These are phyloP conservation scores for Patella pellucida DNA, from an alignment of 2,888 invertebrate genomes.

Conservation along the genomic window DNA sequence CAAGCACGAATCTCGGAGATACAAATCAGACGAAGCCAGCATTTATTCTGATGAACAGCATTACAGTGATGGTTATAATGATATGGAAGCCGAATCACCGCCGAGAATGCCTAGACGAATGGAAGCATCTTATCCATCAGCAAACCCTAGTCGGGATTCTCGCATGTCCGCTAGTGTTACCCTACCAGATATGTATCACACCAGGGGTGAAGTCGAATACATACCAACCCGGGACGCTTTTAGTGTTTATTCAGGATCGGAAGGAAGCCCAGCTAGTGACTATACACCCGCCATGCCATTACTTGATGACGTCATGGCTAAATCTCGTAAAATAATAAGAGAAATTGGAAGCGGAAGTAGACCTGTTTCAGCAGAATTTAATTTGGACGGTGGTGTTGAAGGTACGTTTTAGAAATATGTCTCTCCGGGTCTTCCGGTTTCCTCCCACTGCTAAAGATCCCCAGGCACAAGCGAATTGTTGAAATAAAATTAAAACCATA, in stretches of 20 bases:
- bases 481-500: too few relatives aligned
- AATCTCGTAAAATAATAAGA: slow-evolving; percentile 73
- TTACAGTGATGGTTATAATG: slow-evolving; percentile 14
- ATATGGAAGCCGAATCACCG: slow-evolving; percentile 18
- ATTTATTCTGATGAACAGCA: slow-evolving; percentile 23
- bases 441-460: too few relatives aligned
- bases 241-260: slow-evolving; percentile 70
- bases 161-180: slow-evolving; percentile 58
- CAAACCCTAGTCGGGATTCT: slow-evolving; percentile 36
- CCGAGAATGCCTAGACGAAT: slow-evolving; percentile 31
- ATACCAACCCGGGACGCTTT: slow-evolving; percentile 71
- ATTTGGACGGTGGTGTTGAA: slow-evolving; percentile 56
- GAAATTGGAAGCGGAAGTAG: slow-evolving; percentile 63
- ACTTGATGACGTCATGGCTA: slow-evolving; percentile 75
- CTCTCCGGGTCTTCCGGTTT: too few relatives aligned
- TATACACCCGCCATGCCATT: slow-evolving; percentile 75
- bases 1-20: slow-evolving; percentile 59
- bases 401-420: slow-evolving; percentile 40
- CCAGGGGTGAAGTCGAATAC: slow-evolving; percentile 49
- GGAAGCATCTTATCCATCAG: slow-evolving; percentile 34
- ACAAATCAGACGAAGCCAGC: slow-evolving; percentile 47
- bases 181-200: slow-evolving; percentile 57
- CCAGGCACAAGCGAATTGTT: too few relatives aligned
- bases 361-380: slow-evolving; percentile 64
- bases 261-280: slow-evolving; percentile 57